Base-by-base conservation (phyloP, 2,113 vertebrate genomes). In the Hippocampus abdominalis region DNA sequence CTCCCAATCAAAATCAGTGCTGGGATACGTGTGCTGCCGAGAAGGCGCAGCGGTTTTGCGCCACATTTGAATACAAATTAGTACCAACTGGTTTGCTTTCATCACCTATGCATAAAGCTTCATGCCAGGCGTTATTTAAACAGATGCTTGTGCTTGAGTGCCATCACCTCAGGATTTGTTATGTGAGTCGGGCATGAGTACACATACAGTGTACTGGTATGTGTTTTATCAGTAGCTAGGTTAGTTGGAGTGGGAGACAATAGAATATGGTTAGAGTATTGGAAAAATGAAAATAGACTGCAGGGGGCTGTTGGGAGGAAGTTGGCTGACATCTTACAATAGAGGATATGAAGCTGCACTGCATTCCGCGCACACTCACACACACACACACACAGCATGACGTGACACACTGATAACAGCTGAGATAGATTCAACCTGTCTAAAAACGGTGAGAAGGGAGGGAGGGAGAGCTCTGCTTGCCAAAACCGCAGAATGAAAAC, bases 321-420 rank as follows among this genome's bases (percentile, higher is more conserved):
- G 85, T 80, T 73, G 80, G 67, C 54, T 64, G 49, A 68, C 18
- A 25, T 62, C 81, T 89, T 84, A 89, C 89, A 89, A 89, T 80
- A 68, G 74, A 80, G 87, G 70, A 84, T 82, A 86, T 87, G 86
- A 89, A 86, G 85, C 84, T 48, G 40, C 69, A 21, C 78, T 8
- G 65, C 81, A 79, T 81, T 78, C 82, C 78, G 81, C 71, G 39
- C 77, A 85, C 89, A 81, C 79, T 84, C 87, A 90, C 71, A 75
- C 9, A 89, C 91, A 89, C 76, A 87, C 83, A 90, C 57, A 63
- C 81, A 56, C 80, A 84, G 81, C 76, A 72, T 79, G 88, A 88
- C 85, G 78, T 63, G 72, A 80, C 76, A 82, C 81, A 36, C 32
- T 80, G 90, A 91, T 91, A 90, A 90, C 82, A 87, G 85, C 87